These are phyloP conservation scores for Cabera pusaria DNA, from an alignment of 2,888 invertebrate genomes.

Conservation along the genomic window DNA sequence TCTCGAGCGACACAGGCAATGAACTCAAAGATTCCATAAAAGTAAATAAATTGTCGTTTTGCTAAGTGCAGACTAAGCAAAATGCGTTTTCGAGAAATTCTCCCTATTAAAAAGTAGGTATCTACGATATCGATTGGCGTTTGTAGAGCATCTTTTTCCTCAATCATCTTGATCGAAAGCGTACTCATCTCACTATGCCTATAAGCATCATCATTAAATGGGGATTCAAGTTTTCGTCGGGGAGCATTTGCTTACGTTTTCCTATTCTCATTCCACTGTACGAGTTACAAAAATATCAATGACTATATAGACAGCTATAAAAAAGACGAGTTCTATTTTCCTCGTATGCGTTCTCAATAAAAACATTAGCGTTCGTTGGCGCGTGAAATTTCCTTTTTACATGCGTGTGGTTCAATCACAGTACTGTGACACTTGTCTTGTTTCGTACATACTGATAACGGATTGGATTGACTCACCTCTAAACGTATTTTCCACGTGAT, in stretches of 20 bases:
- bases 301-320: slow-evolving; percentile 42
- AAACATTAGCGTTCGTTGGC: slow-evolving; percentile 53
- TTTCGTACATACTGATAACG: background rate
- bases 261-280: slow-evolving; percentile 26
- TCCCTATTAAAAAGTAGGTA: too few species aligned
- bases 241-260: slow-evolving; percentile 29
- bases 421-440: slow-evolving; percentile 3
- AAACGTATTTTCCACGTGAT: too few species aligned
- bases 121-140: too few species aligned
- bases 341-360: slow-evolving; percentile 49
- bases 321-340: slow-evolving; percentile 49
- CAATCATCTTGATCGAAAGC: slow-evolving; percentile 24
- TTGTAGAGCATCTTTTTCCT: too few species aligned
- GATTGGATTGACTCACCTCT: too few species aligned
- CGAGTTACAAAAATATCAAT: slow-evolving; percentile 44
- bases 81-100: too few species aligned
- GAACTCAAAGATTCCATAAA: too few species aligned
- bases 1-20: too few species aligned
- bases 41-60: too few species aligned
- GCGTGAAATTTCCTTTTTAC: slow-evolving; percentile 52
- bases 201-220: slow-evolving; percentile 32
- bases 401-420: slow-evolving; percentile 31
- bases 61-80: too few species aligned
- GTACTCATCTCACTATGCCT: slow-evolving; percentile 26
- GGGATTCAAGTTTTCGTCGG: slow-evolving; percentile 29